Evolutionary conservation across 2,113 vertebrate species (phyloP), one percentile per base, ranked within the genome.

Genomic region (Nibea coibor): DNA sequence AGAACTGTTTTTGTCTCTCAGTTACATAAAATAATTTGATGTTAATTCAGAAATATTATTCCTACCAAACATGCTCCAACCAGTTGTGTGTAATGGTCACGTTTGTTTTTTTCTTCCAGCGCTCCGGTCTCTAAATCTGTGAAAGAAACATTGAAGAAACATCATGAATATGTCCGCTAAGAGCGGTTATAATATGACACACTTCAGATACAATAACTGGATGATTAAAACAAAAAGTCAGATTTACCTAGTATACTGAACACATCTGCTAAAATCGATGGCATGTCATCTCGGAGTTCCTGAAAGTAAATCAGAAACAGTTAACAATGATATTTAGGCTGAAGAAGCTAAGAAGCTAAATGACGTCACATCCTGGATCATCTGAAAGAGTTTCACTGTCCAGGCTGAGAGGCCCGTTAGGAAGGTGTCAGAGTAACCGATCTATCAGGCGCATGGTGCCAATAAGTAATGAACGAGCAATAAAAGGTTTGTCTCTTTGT

Each of bases 61-160:
- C 97, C 97, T 95, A 99, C 98, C 97, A 99, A 96, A 95, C 97
- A 99, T 1, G 98, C 96, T 93, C 97, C 96, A 58, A 99, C 98
- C 92, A 99, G 88, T 42, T 98, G 97, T 63, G 97, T 99, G 93
- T 98, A 99, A 93, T 97, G 94, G 91, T 99, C 98, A 87, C 98
- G 96, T 88, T 97, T 99, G 91, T 93, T 96, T 94, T 99, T 99
- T 93, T 99, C 98, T 96, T 99, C 98, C 94, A 98, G 95, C 81
- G 96, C 96, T 85, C 96, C 95, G 26, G 97, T 99, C 93, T 99
- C 98, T 87, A 98, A 97, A 96, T 99, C 98, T 99, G 91, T 86
- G 73, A 42, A 54, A 75, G 75, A 62, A 3, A 62, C 3, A 51
- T 15, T 19, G 2, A 3, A 51, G 2, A 39, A 16, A 54, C 3